phyloP scores from a whole-genome alignment of 2,113 vertebrate species.

The Cebus imitator region DNA sequence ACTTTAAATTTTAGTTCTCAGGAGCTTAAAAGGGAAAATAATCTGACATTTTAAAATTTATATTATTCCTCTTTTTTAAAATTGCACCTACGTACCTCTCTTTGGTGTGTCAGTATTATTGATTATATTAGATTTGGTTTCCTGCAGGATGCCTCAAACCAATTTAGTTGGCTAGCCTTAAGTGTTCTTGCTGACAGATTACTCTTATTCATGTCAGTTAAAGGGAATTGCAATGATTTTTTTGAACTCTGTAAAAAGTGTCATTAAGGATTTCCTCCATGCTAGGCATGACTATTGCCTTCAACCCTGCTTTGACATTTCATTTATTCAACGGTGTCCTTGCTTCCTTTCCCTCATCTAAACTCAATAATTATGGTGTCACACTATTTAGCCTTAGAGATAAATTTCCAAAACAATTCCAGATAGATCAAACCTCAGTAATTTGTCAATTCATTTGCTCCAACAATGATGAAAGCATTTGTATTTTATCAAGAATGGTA shows the following conservation, averaged over 20 bases:
- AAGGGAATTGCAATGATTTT: slow-evolving; percentile 47
- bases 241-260: slow-evolving; percentile 29
- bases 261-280: slow-evolving; percentile 27
- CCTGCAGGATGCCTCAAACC: slow-evolving; percentile 41
- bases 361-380: neutral
- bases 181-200: slow-evolving; percentile 60
- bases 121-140: slow-evolving; percentile 55
- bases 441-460: neutral
- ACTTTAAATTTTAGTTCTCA: slow-evolving; percentile 47
- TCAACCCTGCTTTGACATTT: slow-evolving; percentile 48
- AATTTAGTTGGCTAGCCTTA: slow-evolving; percentile 44
- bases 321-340: slow-evolving; percentile 41
- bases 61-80: neutral
- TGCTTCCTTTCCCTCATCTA: slow-evolving; percentile 14
- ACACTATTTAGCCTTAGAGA: neutral
- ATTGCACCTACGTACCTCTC: neutral
- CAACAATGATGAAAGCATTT: neutral
- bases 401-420: neutral
- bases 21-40: neutral
- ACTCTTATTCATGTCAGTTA: slow-evolving; percentile 43
- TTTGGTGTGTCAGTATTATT: slow-evolving; percentile 17
- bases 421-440: neutral
- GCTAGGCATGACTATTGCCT: slow-evolving; percentile 9
- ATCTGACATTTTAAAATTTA: neutral
- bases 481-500: neutral